Evolutionary conservation across 2,797 vertebrate species (phyloP), one percentile per base, ranked within the genome.

Genomic region (Rhadinocentrus ornatus): DNA sequence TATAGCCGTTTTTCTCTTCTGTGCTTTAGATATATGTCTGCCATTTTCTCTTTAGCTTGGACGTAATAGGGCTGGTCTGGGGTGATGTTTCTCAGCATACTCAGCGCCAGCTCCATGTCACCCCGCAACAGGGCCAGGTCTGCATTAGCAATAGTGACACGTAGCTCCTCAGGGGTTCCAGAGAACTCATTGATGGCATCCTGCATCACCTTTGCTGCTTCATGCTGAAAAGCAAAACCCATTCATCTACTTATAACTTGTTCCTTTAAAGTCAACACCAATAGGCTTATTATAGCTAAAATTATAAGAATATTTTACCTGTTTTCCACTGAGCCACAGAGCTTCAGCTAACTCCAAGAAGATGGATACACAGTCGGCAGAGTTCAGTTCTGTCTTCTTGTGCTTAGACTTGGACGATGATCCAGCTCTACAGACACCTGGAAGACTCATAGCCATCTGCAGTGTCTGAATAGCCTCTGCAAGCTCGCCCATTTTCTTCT

Each of bases 1-100:
- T 97, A 99, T 4, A 98, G 92, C 32, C 95, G 95, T 85, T 96
- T 99, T 74, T 99, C 97, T 88, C 97, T 99, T 73, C 96, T 95
- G 89, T 97, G 94, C 37, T 95, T 96, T 76, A 99, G 93, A 88
- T 99, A 99, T 72, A 98, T 95, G 74, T 96, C 92, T 26, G 97
- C 97, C 97, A 99, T 99, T 90, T 99, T 99, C 89, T 95, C 95
- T 90, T 97, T 99, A 82, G 96, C 96, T 80, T 97, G 96, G 78
- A 96, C 90, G 89, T 96, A 99, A 86, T 99, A 99, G 26, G 94
- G 94, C 88, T 99, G 97, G 35, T 99, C 95, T 0, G 96, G 91
- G 3, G 95, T 96, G 64, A 97, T 94, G 89, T 96, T 98, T 83
- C 93, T 88, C 81, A 99, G 96, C 95, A 97, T 96, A 81, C 91